Evolutionary conservation across 2,113 vertebrate genomes (phyloP), one percentile per base, ranked within the genome.

Genomic region (Junco hyemalis): DNA sequence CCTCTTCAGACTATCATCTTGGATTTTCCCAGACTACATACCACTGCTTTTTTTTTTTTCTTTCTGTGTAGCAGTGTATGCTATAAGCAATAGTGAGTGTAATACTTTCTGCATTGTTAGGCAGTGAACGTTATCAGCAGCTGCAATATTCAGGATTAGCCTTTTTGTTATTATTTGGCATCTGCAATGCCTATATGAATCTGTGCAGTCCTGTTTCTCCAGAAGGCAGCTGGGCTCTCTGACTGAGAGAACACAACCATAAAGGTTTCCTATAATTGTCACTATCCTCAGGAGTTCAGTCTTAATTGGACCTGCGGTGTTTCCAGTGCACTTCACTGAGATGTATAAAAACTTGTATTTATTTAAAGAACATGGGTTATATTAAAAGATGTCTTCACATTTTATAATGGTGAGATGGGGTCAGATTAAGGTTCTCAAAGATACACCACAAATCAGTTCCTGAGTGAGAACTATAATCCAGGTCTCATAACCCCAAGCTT

Each of bases 61-160:
- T 59, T 60, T 31, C 45, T 63, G 31, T 65, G 2, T 57, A 92
- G 33, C 26, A 64, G 14, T 51, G 50, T 57, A 40, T 73, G 90
- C 92, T 92, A 54, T 76, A 87, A 86, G 86, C 88, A 89, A 29
- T 51, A 87, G 61, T 42, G 77, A 95, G 42, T 63, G 24, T 93
- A 90, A 91, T 93, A 70, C 87, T 93, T 93, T 91, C 82, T 94
- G 42, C 47, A 50, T 96, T 96, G 92, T 96, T 96, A 93, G 83
- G 63, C 78, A 94, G 60, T 16, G 35, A 92, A 54, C 47, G 38
- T 91, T 95, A 95, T 72, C 93, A 96, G 80, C 88, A 95, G 88
- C 88, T 96, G 88, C 92, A 95, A 89, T 93, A 84, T 87, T 93
- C 47, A 80, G 88, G 65, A 80, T 89, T 94, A 89, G 76, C 61